Evolutionary conservation across 2,113 vertebrate species (phyloP).

Genomic region (Dasyornis broadbenti): DNA sequence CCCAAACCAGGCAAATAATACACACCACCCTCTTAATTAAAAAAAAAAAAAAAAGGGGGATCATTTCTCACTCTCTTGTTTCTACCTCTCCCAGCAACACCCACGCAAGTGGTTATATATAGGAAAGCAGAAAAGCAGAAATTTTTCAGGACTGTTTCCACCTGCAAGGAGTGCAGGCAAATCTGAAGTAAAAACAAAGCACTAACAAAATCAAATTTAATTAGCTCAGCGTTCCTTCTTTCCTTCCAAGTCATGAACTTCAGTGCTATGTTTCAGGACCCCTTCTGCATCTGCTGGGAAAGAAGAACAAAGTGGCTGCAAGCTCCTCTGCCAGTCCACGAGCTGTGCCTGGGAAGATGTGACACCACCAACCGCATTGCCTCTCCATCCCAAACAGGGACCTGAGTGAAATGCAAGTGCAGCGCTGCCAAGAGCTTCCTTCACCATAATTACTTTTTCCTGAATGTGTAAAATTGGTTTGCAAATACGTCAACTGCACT

Average conservation of each 20-base stretch:
- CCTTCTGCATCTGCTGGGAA: background rate
- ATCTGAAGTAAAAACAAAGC: background rate
- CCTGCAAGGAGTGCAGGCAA: background rate
- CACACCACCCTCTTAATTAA: background rate
- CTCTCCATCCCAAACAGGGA: rapidly evolving
- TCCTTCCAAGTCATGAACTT: background rate
- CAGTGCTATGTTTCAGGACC: background rate
- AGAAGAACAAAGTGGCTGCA: background rate
- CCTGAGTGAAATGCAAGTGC: rapidly evolving
- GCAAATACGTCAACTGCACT: background rate
- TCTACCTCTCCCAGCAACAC: background rate
- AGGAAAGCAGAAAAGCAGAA: background rate
- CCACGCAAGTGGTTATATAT: background rate
- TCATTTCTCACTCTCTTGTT: background rate
- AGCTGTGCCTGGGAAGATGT: background rate
- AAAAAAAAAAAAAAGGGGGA: background rate
- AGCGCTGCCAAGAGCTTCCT: background rate
- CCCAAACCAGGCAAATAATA: background rate
- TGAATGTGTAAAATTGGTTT: background rate
- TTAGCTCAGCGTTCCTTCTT: background rate
- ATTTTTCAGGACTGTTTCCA: background rate
- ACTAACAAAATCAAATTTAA: background rate
- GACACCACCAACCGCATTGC: rapidly evolving
- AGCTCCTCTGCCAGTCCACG: rapidly evolving
- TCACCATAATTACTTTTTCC: background rate